Conservation (phyloP, 2,888 invertebrate genomes). For the Papilio demoleus region DNA sequence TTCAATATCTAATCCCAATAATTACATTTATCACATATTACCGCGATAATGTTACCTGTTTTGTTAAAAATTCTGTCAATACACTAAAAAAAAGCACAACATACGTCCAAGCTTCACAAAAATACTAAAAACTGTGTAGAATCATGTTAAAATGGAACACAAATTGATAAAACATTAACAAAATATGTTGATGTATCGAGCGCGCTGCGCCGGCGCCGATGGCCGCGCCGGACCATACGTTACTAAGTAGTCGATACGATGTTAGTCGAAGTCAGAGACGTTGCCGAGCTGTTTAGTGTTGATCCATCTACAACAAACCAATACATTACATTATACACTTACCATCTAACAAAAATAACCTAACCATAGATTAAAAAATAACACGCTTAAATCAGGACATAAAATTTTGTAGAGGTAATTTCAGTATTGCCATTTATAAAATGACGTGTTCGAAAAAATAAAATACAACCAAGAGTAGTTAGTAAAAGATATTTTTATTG, state of each 20-base stretch:
- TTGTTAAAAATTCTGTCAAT: slow-evolving; percentile 39
- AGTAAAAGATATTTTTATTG: background rate
- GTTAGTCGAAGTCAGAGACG: slow-evolving; percentile 54
- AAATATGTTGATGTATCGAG: slow-evolving; percentile 72
- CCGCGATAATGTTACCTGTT: slow-evolving; percentile 32
- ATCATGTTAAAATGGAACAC: slow-evolving; percentile 71
- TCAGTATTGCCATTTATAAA: too few relatives aligned
- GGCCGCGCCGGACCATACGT: slow-evolving; percentile 44
- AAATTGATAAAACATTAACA: slow-evolving; percentile 77
- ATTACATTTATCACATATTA: slow-evolving; percentile 46
- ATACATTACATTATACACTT: background rate
- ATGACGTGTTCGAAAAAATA: background rate
- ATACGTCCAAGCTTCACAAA: slow-evolving; percentile 72
- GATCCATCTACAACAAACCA: slow-evolving; percentile 74
- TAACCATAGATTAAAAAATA: background rate
- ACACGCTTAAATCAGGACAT: background rate
- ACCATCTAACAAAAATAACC: background rate
- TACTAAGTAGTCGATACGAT: slow-evolving; percentile 55
- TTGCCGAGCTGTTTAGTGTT: slow-evolving; percentile 67
- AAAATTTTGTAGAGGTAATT: too few relatives aligned
- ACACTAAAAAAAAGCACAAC: slow-evolving; percentile 57
- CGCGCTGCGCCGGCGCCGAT: slow-evolving; percentile 46
- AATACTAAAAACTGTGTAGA: slow-evolving; percentile 72
- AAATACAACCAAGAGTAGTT: background rate
- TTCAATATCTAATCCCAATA: slow-evolving; percentile 46